Evolutionary conservation across 2,113 vertebrate species (phyloP).

Genomic region (Tiliqua scincoides): DNA sequence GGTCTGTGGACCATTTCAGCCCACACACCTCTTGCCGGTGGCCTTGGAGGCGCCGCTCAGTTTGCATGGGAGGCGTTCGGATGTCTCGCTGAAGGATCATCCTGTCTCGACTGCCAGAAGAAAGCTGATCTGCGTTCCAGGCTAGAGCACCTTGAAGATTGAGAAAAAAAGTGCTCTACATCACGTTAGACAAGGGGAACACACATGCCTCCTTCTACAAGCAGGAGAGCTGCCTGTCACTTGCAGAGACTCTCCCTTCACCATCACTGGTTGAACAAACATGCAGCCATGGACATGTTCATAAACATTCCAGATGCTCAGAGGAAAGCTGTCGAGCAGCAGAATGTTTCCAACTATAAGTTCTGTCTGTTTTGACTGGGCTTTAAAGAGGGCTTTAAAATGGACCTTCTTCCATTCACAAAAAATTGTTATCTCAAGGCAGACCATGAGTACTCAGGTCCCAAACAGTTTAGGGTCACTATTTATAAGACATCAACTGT

Average conservation of each 20-base stretch:
- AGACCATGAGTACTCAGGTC: neutral
- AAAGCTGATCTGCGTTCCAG: conserved; percentile 97
- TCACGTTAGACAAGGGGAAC: neutral
- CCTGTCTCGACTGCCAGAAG: conserved; percentile 93
- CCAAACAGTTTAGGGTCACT: neutral
- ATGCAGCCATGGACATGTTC: neutral
- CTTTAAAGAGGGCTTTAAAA: no score
- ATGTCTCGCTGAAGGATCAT: conserved; percentile 97
- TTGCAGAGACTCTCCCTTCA: no score
- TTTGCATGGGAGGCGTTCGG: conserved; percentile 90
- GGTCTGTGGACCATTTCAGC: conserved; percentile 98
- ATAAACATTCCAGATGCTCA: neutral
- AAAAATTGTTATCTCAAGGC: no score
- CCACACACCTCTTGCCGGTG: conserved; percentile 98
- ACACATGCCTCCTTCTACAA: neutral
- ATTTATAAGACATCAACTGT: neutral
- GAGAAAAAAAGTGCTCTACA: neutral
- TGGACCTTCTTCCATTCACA: neutral
- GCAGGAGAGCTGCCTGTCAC: neutral
- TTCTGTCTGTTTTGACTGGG: neutral
- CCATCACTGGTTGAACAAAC: neutral
- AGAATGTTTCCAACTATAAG: no score
- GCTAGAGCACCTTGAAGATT: conserved; percentile 87
- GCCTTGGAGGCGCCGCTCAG: conserved; percentile 94
- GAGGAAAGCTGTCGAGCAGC: no score